Percentiles rank a stretch among this genome's conserved stretches.
Evolutionary conservation across 2,797 vertebrate species (phyloP).

Genomic region (Lacerta bilineata): DNA sequence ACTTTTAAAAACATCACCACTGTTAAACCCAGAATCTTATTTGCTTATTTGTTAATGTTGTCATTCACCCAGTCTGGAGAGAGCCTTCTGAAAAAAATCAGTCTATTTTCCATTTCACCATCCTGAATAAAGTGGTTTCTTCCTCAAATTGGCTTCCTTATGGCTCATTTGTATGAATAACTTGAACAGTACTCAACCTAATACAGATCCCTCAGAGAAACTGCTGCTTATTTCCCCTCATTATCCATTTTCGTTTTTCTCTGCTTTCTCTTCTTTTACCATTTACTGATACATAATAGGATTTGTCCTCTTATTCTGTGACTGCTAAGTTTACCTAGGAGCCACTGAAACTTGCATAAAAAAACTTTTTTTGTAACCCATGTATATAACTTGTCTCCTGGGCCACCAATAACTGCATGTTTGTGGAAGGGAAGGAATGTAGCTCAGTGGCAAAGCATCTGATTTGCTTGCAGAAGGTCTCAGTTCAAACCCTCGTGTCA

Average conservation of each 20-base stretch:
- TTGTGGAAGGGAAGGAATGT: background rate
- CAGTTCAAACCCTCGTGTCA: too few relatives aligned
- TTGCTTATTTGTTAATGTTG: too few relatives aligned
- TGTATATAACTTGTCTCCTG: background rate
- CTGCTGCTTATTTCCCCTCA: background rate
- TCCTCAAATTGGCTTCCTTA: background rate
- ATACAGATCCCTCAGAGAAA: background rate
- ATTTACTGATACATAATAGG: background rate
- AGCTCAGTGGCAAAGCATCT: too few relatives aligned
- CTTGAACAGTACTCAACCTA: background rate
- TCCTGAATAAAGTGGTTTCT: background rate
- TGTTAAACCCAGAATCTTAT: too few relatives aligned
- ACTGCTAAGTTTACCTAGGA: background rate
- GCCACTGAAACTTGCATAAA: background rate
- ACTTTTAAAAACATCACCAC: too few relatives aligned
- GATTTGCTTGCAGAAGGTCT: too few relatives aligned
- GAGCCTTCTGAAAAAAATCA: too few relatives aligned
- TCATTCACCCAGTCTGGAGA: too few relatives aligned
- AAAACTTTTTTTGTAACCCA: background rate
- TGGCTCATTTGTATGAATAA: background rate
- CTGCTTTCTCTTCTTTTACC: background rate
- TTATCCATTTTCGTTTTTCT: background rate
- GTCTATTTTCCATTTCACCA: too few relatives aligned
- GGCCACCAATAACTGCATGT: background rate
- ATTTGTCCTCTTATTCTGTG: background rate